These are phyloP conservation scores for Pseudochirops cupreus DNA, from an alignment of 2,797 vertebrate species.

Conservation along the genomic window DNA sequence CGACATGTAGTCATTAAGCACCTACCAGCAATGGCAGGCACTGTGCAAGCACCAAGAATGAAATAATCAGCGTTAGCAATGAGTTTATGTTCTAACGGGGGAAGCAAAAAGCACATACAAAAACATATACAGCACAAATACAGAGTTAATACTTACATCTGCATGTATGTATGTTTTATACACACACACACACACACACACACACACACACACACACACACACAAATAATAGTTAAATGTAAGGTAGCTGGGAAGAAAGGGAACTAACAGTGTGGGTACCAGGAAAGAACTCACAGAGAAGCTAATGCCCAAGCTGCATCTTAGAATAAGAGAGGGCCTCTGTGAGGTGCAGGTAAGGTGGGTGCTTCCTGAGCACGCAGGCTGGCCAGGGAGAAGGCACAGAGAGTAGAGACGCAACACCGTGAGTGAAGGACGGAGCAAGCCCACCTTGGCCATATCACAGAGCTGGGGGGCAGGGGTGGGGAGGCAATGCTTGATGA, in stretches of 20 bases:
- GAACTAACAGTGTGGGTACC: background rate
- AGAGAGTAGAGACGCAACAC: background rate
- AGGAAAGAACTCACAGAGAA: too few relatives aligned
- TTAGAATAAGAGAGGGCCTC: background rate
- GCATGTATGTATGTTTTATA: too few relatives aligned
- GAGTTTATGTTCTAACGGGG: background rate
- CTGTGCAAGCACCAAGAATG: background rate
- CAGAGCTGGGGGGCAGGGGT: background rate
- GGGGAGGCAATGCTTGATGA: background rate
- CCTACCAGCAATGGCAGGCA: background rate
- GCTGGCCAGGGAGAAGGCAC: background rate
- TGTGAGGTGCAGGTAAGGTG: background rate
- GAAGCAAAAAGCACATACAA: background rate
- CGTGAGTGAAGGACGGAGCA: background rate
- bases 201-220: background rate
- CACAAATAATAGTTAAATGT: background rate
- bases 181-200: background rate
- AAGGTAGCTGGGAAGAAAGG: background rate
- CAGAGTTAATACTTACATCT: background rate
- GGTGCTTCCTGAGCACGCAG: background rate
- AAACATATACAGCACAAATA: background rate
- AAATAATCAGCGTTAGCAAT: background rate
- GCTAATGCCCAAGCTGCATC: background rate
- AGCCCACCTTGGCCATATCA: background rate
- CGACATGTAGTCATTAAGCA: background rate